Conservation (phyloP, 2,113 vertebrate species). For the Scatophagus argus region DNA sequence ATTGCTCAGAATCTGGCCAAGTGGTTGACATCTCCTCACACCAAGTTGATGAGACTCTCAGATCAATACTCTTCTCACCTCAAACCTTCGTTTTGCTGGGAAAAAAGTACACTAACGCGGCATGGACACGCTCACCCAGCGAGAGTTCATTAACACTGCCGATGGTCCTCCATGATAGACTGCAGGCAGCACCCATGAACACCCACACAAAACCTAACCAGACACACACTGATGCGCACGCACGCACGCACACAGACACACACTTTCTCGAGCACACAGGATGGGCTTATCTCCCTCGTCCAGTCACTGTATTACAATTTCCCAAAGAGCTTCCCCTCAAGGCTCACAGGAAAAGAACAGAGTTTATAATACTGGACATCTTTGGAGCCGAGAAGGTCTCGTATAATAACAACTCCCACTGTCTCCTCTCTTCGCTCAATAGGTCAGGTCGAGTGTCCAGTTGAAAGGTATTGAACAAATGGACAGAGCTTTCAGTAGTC, state of each 20-base stretch:
- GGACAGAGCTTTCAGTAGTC: slow-evolving; percentile 21
- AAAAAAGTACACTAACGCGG: slow-evolving; percentile 35
- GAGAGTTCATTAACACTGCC: slow-evolving; percentile 72
- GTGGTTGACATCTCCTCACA: slow-evolving; percentile 67
- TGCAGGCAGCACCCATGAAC: slow-evolving; percentile 68
- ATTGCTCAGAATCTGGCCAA: slow-evolving; percentile 55
- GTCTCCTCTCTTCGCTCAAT: slow-evolving; percentile 52
- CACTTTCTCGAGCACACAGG: slow-evolving; percentile 21
- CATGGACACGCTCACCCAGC: slow-evolving; percentile 29
- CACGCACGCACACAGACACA: slow-evolving; percentile 11
- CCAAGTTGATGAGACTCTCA: slow-evolving; percentile 69
- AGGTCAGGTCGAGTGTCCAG: slow-evolving; percentile 65
- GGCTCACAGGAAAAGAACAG: slow-evolving; percentile 41
- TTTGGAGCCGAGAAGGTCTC: slow-evolving; percentile 56
- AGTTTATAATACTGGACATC: slow-evolving; percentile 59
- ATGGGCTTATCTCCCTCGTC: slow-evolving; percentile 66
- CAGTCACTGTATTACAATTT: slow-evolving; percentile 58
- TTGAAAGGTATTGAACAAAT: slow-evolving; percentile 30
- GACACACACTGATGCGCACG: slow-evolving; percentile 35
- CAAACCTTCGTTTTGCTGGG: slow-evolving; percentile 64
- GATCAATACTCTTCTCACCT: slow-evolving; percentile 76
- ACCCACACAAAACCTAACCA: slow-evolving; percentile 58
- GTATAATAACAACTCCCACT: slow-evolving; percentile 48
- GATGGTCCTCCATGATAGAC: slow-evolving; percentile 67
- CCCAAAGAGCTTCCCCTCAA: slow-evolving; percentile 61